These are phyloP conservation scores for Elachura formosa DNA, from an alignment of 2,113 vertebrate genomes.

Conservation along the genomic window DNA sequence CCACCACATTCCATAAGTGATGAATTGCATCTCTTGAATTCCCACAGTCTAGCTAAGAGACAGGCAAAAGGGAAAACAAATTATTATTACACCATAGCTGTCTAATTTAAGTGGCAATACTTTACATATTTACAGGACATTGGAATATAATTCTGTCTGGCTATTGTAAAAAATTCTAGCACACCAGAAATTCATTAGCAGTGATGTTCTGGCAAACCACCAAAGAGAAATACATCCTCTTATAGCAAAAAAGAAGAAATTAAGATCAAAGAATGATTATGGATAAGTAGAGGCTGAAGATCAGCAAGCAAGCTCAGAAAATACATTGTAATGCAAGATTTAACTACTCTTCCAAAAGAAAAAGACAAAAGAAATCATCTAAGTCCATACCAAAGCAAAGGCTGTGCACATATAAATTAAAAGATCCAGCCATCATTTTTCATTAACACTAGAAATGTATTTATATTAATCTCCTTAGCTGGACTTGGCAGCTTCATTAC, in stretches of 20 bases:
- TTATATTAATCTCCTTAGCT: conserved; percentile 37
- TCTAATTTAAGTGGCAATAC: not conserved
- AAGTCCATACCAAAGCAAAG: conserved; percentile 37
- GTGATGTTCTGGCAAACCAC: conserved; percentile 23
- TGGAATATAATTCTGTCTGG: not conserved
- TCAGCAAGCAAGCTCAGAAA: not conserved
- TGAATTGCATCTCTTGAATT: not conserved
- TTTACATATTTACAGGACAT: not conserved
- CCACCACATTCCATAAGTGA: not conserved
- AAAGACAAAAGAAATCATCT: conserved; percentile 26
- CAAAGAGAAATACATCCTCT: conserved; percentile 46
- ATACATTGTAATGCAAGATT: not conserved
- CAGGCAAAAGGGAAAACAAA: not conserved
- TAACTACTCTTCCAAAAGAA: not conserved
- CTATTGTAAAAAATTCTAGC: conserved; percentile 11
- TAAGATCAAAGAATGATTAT: conserved; percentile 10
- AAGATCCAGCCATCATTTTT: not conserved
- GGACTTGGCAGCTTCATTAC: not conserved
- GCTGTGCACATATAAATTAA: not conserved
- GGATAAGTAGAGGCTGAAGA: conserved; percentile 32
- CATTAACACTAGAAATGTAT: conserved; percentile 29
- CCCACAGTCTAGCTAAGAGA: not conserved
- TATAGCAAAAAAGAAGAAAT: conserved; percentile 18
- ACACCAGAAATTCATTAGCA: conserved; percentile 51
- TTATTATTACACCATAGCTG: not conserved